These are phyloP conservation scores for Microchrysa polita DNA, from an alignment of 2,888 invertebrate species.

Conservation along the genomic window DNA sequence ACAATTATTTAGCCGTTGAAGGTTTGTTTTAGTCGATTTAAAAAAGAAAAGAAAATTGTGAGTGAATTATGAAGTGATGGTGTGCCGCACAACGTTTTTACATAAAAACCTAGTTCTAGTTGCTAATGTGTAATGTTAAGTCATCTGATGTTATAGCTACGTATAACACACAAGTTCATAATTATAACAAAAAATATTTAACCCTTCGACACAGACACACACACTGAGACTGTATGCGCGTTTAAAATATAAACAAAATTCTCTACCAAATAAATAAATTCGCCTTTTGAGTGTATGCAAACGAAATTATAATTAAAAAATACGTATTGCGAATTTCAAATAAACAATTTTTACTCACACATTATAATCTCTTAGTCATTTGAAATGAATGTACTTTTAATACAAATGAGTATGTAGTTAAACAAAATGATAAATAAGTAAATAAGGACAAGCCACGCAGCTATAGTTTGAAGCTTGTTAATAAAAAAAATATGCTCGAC, in stretches of 20 bases:
- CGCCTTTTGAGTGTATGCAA: constrained; percentile 15
- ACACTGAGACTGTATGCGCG: constrained; percentile 33
- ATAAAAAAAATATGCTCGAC: not conserved
- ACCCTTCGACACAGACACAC: too few species aligned
- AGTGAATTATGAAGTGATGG: constrained; percentile 18
- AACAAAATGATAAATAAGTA: too few species aligned
- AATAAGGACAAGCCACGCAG: not conserved
- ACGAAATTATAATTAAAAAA: not conserved
- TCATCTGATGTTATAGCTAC: constrained; percentile 10
- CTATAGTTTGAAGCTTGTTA: not conserved
- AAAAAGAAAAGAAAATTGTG: not conserved
- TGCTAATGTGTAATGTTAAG: constrained; percentile 23
- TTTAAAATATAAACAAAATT: constrained; percentile 1
- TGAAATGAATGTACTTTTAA: not conserved
- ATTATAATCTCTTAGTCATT: not conserved
- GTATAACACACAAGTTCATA: too few species aligned
- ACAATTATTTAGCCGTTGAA: too few species aligned
- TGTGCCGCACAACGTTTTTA: constrained; percentile 34
- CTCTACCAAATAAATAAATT: constrained; percentile 26
- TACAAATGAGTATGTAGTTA: too few species aligned
- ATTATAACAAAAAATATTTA: not conserved
- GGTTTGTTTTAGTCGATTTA: too few species aligned
- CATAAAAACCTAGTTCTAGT: constrained; percentile 24
- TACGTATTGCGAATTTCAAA: not conserved
- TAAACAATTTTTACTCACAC: not conserved